These are phyloP conservation scores for Pseudolaguvia tuberculata DNA, from an alignment of 2,113 vertebrate genomes.

Conservation along the genomic window DNA sequence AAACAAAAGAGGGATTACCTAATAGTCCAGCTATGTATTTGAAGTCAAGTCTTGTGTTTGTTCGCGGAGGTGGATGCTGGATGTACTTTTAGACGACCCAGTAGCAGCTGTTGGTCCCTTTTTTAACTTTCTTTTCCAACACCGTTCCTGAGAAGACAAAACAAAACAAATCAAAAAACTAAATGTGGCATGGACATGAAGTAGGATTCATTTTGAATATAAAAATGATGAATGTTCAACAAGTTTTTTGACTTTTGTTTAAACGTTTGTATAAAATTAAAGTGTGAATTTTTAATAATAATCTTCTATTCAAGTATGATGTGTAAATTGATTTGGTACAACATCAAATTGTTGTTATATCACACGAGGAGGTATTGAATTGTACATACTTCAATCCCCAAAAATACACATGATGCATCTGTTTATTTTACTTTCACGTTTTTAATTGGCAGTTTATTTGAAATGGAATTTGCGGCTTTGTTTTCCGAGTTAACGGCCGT, in stretches of 20 bases:
- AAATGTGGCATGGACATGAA: not conserved
- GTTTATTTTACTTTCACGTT: constrained; percentile 31
- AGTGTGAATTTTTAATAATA: no score
- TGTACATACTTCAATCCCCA: not conserved
- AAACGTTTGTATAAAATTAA: no score
- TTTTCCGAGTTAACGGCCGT: not conserved
- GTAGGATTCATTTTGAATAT: not conserved
- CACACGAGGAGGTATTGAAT: not conserved
- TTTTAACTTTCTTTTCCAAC: constrained; percentile 47
- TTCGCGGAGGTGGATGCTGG: constrained; percentile 74
- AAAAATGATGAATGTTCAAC: not conserved
- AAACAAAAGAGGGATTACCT: constrained; percentile 85
- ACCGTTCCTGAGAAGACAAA: constrained; percentile 9
- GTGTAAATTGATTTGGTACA: not conserved
- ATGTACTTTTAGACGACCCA: constrained; percentile 72
- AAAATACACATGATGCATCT: constrained; percentile 27
- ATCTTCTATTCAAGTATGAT: not conserved
- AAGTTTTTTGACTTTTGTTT: not conserved
- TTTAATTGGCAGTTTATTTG: constrained; percentile 36
- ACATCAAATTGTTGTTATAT: not conserved
- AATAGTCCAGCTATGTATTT: constrained; percentile 83
- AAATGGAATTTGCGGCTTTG: constrained; percentile 48
- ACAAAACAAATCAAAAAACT: no score
- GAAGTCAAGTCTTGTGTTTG: constrained; percentile 80
- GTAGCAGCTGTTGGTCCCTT: constrained; percentile 68